These are phyloP conservation scores for Lacerta bilineata DNA, from an alignment of 2,797 vertebrate species.

Conservation along the genomic window DNA sequence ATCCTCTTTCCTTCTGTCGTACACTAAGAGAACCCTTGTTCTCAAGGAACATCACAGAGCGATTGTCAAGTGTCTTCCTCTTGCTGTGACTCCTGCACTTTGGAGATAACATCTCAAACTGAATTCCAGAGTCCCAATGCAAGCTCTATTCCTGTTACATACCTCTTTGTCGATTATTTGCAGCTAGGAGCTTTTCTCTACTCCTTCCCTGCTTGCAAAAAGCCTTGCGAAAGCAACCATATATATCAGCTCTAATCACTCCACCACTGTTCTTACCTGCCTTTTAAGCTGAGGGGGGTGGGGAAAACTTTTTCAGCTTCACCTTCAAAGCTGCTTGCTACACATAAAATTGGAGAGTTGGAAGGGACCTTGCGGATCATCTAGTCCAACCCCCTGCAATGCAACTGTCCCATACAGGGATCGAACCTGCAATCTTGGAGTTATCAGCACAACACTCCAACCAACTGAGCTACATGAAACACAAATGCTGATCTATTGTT, in stretches of 20 bases:
- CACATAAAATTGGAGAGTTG: no score
- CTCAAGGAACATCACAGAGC: conserved; percentile 45
- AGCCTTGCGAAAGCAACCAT: neutral
- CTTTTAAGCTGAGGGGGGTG: neutral
- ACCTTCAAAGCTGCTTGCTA: neutral
- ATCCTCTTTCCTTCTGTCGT: conserved; percentile 41
- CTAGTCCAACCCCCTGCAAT: no score
- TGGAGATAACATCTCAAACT: conserved; percentile 49
- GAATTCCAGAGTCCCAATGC: conserved; percentile 38
- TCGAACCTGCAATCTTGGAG: no score
- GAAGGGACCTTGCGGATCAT: no score
- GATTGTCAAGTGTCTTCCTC: conserved; percentile 49
- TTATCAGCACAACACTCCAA: no score
- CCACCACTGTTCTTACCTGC: neutral
- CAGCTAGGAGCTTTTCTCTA: conserved; percentile 22
- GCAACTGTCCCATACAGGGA: no score
- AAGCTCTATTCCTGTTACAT: conserved; percentile 29
- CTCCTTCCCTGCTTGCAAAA: neutral
- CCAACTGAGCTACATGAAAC: no score
- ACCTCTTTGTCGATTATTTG: conserved; percentile 44
- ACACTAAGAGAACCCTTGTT: conserved; percentile 50
- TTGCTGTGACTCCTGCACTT: conserved; percentile 39
- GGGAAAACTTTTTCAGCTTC: neutral
- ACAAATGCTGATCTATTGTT: no score
- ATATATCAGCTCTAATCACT: neutral